phyloP scores from a whole-genome alignment of 2,797 vertebrate genomes.

The Hyperoplus immaculatus region DNA sequence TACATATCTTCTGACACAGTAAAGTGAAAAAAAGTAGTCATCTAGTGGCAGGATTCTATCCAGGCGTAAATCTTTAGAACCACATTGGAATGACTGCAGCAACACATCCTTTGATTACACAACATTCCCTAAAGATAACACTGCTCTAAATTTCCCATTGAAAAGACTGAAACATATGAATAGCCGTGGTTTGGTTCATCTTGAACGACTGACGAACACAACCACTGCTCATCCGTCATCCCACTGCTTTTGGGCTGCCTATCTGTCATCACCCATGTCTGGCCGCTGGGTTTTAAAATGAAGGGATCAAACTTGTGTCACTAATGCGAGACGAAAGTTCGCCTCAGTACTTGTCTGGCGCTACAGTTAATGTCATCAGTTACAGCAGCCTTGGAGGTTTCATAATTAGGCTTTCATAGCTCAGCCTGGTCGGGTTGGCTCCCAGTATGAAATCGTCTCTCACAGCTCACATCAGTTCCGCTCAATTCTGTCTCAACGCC shows the following conservation, averaged over 20 bases:
- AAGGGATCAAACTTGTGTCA: conserved; percentile 41
- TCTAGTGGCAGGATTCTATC: not conserved
- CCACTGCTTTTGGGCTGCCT: not conserved
- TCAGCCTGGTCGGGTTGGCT: conserved; percentile 9
- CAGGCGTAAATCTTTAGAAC: not conserved
- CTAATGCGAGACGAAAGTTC: conserved; percentile 38
- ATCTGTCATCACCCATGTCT: conserved; percentile 10
- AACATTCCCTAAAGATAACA: conserved; percentile 1
- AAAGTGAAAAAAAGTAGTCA: not conserved
- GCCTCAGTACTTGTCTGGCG: conserved; percentile 8
- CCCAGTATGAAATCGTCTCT: conserved; percentile 46
- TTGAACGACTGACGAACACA: conserved; percentile 4
- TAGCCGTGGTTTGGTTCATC: conserved; percentile 5
- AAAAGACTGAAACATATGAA: conserved; percentile 7
- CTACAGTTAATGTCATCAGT: conserved; percentile 50
- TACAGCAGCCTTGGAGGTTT: conserved; percentile 26
- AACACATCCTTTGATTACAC: not conserved
- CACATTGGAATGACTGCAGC: not conserved
- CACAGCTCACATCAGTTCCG: conserved; percentile 21
- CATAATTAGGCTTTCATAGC: conserved; percentile 34
- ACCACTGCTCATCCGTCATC: conserved; percentile 6
- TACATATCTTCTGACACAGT: not conserved
- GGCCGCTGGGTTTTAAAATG: conserved; percentile 21
- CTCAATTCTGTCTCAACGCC: conserved; percentile 25
- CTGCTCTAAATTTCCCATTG: not conserved